Conservation (phyloP, 1,140 invertebrate genomes). For the Hylaeus volcanicus region DNA sequence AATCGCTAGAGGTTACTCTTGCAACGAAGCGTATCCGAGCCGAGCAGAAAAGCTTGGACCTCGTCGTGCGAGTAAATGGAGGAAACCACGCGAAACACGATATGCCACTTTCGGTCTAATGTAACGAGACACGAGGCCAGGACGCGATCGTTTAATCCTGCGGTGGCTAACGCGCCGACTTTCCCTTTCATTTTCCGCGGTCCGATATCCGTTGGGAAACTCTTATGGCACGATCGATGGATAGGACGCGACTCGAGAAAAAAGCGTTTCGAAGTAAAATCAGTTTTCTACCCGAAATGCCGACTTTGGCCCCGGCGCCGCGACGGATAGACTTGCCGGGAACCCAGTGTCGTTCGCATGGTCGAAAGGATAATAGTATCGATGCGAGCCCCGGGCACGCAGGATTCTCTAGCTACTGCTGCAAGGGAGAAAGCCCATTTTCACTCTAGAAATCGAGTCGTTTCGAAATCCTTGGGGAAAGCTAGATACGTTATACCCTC, state of each 20-base stretch:
- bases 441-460: constrained; percentile 33
- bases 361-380: constrained; percentile 47
- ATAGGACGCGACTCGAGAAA: neutral
- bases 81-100: constrained; percentile 51
- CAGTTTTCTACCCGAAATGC: neutral
- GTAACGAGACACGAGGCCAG: constrained; percentile 34
- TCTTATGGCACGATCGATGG: neutral
- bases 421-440: constrained; percentile 30
- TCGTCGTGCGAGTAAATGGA: constrained; percentile 41
- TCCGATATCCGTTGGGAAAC: constrained; percentile 8
- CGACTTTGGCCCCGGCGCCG: too few species aligned
- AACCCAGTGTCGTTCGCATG: neutral
- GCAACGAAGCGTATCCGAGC: constrained; percentile 5
- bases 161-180: constrained; percentile 13
- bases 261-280: neutral
- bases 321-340: too few species aligned
- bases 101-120: constrained; percentile 39
- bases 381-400: constrained; percentile 18
- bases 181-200: constrained; percentile 39
- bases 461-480: neutral
- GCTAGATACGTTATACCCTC: neutral
- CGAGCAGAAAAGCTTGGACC: neutral
- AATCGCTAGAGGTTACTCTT: neutral
- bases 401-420: neutral
- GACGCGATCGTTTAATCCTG: constrained; percentile 43